Evolutionary conservation across 2,888 invertebrate genomes (phyloP).

Genomic region (Plemyria rubiginata): DNA sequence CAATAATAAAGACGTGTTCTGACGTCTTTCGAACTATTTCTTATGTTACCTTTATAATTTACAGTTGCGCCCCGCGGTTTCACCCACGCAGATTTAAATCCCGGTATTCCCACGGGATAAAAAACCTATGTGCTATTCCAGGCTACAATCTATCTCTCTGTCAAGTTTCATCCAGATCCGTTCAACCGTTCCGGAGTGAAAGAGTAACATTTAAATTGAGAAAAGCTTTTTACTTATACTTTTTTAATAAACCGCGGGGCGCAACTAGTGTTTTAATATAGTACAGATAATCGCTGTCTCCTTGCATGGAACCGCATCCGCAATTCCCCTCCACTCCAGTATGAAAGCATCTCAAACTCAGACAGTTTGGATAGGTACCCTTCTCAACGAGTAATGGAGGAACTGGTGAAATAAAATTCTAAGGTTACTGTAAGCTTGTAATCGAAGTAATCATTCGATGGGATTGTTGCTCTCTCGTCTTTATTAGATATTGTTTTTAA

Average conservation of each 20-base stretch:
- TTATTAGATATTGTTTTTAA: neutral
- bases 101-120: too few relatives aligned
- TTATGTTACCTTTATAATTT: too few relatives aligned
- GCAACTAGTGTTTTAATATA: too few relatives aligned
- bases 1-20: neutral
- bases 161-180: too few relatives aligned
- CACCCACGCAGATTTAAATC: too few relatives aligned
- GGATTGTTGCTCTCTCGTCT: neutral
- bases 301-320: neutral
- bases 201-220: too few relatives aligned
- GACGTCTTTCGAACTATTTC: neutral
- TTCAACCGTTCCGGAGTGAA: too few relatives aligned
- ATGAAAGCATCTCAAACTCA: slow-evolving; percentile 37
- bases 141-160: too few relatives aligned
- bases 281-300: slow-evolving; percentile 18
- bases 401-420: slow-evolving; percentile 28
- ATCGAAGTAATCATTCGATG: neutral
- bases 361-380: slow-evolving; percentile 47
- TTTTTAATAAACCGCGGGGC: too few relatives aligned
- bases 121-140: too few relatives aligned
- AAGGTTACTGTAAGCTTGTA: slow-evolving; percentile 6
- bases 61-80: too few relatives aligned
- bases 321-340: neutral
- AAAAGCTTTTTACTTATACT: too few relatives aligned
- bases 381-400: slow-evolving; percentile 40